Percentiles rank a stretch among this genome's conserved stretches.
Evolutionary conservation across 1,140 invertebrate genomes (phyloP).

Genomic region (Bombus superbus): DNA sequence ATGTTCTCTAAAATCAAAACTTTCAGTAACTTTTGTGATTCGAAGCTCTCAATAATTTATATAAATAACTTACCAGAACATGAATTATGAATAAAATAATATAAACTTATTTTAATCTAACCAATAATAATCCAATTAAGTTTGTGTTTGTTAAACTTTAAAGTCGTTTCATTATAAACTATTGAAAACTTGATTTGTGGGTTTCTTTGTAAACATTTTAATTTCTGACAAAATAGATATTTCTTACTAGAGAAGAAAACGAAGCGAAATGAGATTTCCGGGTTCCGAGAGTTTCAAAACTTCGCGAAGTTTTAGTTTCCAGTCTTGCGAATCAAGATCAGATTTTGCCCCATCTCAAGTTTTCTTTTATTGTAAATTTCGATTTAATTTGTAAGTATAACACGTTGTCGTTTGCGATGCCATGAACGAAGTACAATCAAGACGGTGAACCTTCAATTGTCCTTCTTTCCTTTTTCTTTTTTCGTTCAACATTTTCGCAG

Average conservation of each 20-base stretch:
- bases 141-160: too few species aligned
- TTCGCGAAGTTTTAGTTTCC: background rate
- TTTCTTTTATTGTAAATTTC: conserved; percentile 6
- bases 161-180: too few species aligned
- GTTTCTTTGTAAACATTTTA: too few species aligned
- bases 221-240: too few species aligned
- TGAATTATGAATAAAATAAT: too few species aligned
- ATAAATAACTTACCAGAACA: background rate
- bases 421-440: conserved; percentile 24
- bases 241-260: too few species aligned
- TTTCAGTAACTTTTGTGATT: background rate
- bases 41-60: background rate
- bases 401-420: conserved; percentile 18
- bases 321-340: background rate
- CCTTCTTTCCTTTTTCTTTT: background rate
- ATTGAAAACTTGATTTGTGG: too few species aligned
- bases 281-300: background rate
- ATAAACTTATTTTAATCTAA: too few species aligned
- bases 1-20: background rate
- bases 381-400: background rate
- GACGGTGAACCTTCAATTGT: conserved; percentile 15
- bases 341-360: background rate
- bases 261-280: background rate
- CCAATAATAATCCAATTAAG: too few species aligned
- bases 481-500: conserved; percentile 13